Conservation (phyloP, 2,888 invertebrate genomes). For the Mythimna albipuncta region DNA sequence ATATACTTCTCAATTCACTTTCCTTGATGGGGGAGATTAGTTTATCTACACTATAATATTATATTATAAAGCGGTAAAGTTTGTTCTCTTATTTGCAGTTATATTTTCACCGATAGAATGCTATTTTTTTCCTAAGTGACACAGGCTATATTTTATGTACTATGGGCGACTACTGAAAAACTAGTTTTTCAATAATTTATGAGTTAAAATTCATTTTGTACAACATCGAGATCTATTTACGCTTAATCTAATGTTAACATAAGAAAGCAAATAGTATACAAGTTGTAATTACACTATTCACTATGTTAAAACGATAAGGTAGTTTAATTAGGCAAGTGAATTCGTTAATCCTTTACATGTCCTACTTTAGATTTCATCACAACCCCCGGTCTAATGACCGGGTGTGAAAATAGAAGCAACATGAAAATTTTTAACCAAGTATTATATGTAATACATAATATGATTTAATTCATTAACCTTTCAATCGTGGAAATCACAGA, state of each 20-base stretch:
- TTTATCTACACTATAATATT: neutral
- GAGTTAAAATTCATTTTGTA: constrained; percentile 22
- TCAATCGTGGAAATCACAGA: no score
- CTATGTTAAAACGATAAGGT: neutral
- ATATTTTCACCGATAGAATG: no score
- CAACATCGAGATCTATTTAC: constrained; percentile 10
- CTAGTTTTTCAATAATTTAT: constrained; percentile 41
- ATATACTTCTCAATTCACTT: constrained; percentile 40
- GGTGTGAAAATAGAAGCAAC: no score
- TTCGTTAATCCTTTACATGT: constrained; percentile 3
- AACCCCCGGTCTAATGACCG: no score
- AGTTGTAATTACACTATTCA: constrained; percentile 2
- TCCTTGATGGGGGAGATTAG: constrained; percentile 22
- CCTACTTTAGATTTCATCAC: neutral
- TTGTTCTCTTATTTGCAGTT: no score
- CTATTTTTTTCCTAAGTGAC: no score
- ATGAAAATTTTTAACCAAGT: no score
- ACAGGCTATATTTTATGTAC: no score
- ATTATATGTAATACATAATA: no score
- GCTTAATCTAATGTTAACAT: constrained; percentile 5
- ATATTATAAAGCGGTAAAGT: no score
- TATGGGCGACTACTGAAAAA: no score
- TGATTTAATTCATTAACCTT: no score
- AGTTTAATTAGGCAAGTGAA: neutral
- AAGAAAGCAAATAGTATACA: constrained; percentile 24